Base-by-base conservation (phyloP, 2,113 vertebrate genomes). In the Spea bombifrons region DNA sequence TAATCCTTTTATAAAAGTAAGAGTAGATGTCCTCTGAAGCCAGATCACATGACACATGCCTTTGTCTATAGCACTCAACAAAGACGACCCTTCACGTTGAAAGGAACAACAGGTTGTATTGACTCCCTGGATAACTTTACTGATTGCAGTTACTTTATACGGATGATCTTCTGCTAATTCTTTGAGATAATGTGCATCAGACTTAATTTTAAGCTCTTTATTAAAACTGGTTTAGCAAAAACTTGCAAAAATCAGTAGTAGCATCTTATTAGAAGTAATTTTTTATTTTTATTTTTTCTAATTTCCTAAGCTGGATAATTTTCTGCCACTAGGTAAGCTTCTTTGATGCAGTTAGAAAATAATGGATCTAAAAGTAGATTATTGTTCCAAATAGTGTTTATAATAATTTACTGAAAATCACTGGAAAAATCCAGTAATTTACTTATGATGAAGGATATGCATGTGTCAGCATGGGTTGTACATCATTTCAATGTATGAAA, bases 1-100 rank as follows among this genome's bases (percentile, higher is more conserved):
- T 93, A 92, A 94, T 90, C 90, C 90, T 87, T 90, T 94, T 89
- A 85, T 86, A 82, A 84, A 88, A 85, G 83, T 87, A 84, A 89
- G 91, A 92, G 91, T 87, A 71, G 85, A 86, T 90, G 84, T 88
- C 89, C 87, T 89, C 90, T 88, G 86, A 87, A 82, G 86, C 86
- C 73, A 78, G 86, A 91, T 93, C 90, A 90, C 88, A 87, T 87
- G 89, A 92, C 86, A 84, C 81, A 4, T 52, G 85, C 84, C 87
- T 87, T 86, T 91, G 88, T 86, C 71, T 83, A 75, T 75, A 77
- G 84, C 85, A 84, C 89, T 85, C 81, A 50, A 84, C 65, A 82
- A 64, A 84, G 85, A 15, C 82, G n/a, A 3, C 75, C 84, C 82
- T 78, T 64, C 59, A 66, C 71, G 52, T 74, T 74, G 75, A 76